Conservation (phyloP, 1,140 invertebrate genomes). For the Rhagoletis pomonella region DNA sequence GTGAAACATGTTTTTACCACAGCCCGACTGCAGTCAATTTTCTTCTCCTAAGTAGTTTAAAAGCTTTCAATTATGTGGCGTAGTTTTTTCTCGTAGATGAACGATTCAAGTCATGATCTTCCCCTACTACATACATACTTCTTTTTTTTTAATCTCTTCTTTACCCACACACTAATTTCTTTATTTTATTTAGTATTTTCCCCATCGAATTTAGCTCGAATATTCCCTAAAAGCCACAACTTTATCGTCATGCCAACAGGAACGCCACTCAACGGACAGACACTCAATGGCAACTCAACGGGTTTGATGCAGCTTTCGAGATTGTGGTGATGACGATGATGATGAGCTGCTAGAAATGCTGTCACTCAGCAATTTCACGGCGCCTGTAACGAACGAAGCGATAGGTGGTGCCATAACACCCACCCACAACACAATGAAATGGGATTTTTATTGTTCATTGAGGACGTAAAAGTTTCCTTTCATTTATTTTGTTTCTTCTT, state of each 20-base stretch:
- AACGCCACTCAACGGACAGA: background rate
- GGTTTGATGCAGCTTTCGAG: background rate
- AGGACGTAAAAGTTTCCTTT: background rate
- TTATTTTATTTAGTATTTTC: background rate
- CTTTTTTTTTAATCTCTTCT: background rate
- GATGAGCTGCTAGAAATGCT: background rate
- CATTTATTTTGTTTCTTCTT: background rate
- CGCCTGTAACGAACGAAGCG: background rate
- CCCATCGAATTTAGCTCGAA: background rate
- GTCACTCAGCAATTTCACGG: background rate
- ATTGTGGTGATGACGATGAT: background rate
- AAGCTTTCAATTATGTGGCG: too few relatives aligned
- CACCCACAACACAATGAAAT: background rate
- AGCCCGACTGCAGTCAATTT: too few relatives aligned
- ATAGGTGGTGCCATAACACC: background rate
- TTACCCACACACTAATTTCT: background rate
- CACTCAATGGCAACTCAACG: background rate
- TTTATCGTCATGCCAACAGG: background rate
- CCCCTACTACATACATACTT: background rate
- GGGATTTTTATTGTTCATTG: constrained; percentile 1
- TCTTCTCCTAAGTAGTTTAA: too few relatives aligned
- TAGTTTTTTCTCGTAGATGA: too few relatives aligned
- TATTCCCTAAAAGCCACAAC: background rate
- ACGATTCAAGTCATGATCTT: too few relatives aligned
- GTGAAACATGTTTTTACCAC: too few relatives aligned